phyloP scores from a whole-genome alignment of 1,140 invertebrate species.

The Chrysomallon squamiferum region DNA sequence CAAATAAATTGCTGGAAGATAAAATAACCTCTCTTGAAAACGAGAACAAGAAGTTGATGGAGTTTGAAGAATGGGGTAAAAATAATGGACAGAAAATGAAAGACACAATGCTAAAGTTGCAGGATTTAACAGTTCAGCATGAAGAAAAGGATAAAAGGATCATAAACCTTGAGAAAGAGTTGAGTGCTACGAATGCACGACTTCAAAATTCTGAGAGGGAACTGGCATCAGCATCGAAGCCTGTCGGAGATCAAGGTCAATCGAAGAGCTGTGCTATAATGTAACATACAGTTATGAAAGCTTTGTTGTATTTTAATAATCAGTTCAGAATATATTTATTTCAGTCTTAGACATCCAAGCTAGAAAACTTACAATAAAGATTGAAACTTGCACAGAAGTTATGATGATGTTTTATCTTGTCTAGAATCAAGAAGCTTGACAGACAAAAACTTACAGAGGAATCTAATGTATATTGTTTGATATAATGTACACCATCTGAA shows the following conservation, averaged over 20 bases:
- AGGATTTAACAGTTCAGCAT: conserved; percentile 9
- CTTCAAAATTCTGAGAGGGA: conserved; percentile 5
- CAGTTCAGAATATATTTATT: background rate
- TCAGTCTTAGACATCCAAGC: background rate
- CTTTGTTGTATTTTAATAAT: too few species aligned
- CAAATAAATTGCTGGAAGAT: conserved; percentile 1
- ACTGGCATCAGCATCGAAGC: background rate
- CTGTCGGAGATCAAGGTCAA: background rate
- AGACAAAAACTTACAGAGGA: too few species aligned
- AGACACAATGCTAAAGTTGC: conserved; percentile 14
- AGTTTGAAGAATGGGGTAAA: conserved; percentile 8
- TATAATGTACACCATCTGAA: too few species aligned
- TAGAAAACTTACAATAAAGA: too few species aligned
- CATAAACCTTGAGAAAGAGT: conserved; percentile 15
- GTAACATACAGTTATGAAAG: conserved; percentile 2
- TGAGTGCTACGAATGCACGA: conserved; percentile 3
- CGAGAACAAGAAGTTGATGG: conserved; percentile 3
- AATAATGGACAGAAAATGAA: conserved; percentile 18
- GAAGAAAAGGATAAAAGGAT: conserved; percentile 18
- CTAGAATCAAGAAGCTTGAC: too few species aligned
- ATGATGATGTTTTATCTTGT: too few species aligned
- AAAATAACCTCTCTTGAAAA: conserved; percentile 10
- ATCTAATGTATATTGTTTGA: too few species aligned
- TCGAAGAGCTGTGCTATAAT: conserved; percentile 25
- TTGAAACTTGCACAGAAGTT: too few species aligned